phyloP scores from a whole-genome alignment of 1,140 invertebrate genomes.

The Bathynomus jamesi region DNA sequence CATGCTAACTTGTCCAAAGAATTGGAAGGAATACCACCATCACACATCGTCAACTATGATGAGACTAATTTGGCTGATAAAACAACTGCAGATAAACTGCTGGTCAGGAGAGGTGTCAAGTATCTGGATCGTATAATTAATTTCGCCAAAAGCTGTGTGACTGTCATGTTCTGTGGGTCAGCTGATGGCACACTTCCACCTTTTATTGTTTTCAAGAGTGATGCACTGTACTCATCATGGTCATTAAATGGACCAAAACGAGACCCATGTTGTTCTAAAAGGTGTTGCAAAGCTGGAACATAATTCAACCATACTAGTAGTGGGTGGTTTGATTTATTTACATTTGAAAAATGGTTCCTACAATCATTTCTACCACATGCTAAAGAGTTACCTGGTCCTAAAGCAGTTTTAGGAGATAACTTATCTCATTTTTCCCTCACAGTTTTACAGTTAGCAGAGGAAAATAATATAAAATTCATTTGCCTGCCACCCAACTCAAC shows the following conservation, averaged over 20 bases:
- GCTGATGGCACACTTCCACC: background rate
- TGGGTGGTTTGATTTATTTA: background rate
- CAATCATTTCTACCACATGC: background rate
- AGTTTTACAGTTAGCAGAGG: background rate
- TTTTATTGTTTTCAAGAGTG: background rate
- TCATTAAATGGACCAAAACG: background rate
- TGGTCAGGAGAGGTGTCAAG: background rate
- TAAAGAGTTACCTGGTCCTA: background rate
- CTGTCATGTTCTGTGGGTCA: background rate
- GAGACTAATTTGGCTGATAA: background rate
- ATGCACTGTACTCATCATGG: background rate
- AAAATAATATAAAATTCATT: background rate
- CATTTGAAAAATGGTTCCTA: background rate
- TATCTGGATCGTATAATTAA: background rate
- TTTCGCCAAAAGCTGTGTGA: too few species aligned
- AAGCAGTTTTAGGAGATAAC: conserved; percentile 41
- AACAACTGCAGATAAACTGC: background rate
- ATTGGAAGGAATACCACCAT: too few species aligned
- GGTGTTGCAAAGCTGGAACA: background rate
- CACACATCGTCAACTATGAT: background rate
- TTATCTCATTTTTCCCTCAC: background rate
- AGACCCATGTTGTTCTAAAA: background rate
- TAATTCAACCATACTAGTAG: background rate
- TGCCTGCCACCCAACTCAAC: background rate
- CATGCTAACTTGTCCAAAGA: too few species aligned